These are phyloP conservation scores for Chouioia cunea DNA, from an alignment of 2,888 invertebrate genomes.

Conservation along the genomic window DNA sequence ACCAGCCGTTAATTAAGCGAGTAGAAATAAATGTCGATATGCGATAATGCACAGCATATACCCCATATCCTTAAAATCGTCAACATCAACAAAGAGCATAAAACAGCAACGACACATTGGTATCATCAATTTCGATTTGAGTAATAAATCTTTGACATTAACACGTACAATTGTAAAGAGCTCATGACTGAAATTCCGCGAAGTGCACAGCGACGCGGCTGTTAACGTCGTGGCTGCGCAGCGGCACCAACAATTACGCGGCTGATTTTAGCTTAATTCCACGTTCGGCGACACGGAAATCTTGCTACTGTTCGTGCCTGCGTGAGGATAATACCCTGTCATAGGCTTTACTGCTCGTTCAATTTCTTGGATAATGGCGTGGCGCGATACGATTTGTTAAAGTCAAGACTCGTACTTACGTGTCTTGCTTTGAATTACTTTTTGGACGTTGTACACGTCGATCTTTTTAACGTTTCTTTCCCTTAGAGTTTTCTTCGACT, in stretches of 20 bases:
- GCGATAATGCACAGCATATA: background rate
- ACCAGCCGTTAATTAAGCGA: constrained; percentile 16
- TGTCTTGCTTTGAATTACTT: too few species aligned
- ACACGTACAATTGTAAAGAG: background rate
- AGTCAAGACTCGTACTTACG: too few species aligned
- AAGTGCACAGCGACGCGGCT: background rate
- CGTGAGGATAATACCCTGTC: constrained; percentile 69
- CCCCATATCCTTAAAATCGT: background rate
- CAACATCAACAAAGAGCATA: too few species aligned
- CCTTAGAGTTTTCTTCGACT: constrained; percentile 43
- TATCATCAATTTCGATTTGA: too few species aligned
- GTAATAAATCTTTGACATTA: too few species aligned
- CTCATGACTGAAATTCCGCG: constrained; percentile 18
- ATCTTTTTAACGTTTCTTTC: background rate
- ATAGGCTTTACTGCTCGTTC: constrained; percentile 55
- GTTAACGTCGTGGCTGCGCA: too few species aligned
- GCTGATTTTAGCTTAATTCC: constrained; percentile 65
- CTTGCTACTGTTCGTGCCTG: constrained; percentile 56
- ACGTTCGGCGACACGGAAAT: constrained; percentile 67
- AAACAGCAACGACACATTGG: too few species aligned
- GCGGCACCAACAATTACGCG: constrained; percentile 58
- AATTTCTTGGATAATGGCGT: background rate
- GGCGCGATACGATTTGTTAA: too few species aligned
- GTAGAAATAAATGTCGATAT: background rate
- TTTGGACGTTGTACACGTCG: too few species aligned